Base-by-base conservation (phyloP, 2,888 invertebrate genomes). In the Phrixothrix hirtus region DNA sequence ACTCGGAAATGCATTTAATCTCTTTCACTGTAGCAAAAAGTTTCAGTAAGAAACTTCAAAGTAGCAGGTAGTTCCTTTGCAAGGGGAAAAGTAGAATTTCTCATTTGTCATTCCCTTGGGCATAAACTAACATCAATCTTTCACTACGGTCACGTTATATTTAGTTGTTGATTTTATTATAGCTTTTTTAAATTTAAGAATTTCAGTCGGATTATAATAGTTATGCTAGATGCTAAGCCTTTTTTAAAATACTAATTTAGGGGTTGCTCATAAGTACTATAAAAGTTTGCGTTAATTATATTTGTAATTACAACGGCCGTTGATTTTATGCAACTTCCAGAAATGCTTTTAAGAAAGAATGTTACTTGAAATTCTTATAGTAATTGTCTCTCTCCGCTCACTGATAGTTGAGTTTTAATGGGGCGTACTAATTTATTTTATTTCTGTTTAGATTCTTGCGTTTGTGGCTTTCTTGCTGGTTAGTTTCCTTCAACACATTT, bases 371-470 rank as follows among this genome's bases (percentile, higher is more conserved):
- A 52, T 51, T 45, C 51, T 50, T 45, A 41, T 35, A 32, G 46
- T 52, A 52, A 52, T 52, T 52, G 46, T 14, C 29, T 52, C 41
- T 52, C 36, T 47, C 31, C 37, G 16, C 42, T 46, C 46, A 42
- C 47, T 52, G 42, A 52, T 52, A 41, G 46, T 52, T 52, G 21
- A n/a, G 51, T 41, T 52, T 47, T 52, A 52, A 52, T 52, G 52
- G 46, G 39, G 31, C 51, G 51, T 39, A 35, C 45, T 41, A 51
- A 45, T 51, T 51, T 46, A 50, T 50, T 50, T 50, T 50, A 50
- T 38, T 50, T 44, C 37, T 44, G 21, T 31, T 50, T 50, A 50
- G 50, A 50, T 50, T 43, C 47, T 34, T 42, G 43, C 37, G 13
- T 27, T 37, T 31, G 36, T 16, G 13, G 43, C 15, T 37, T 26